Evolutionary conservation across 1,140 invertebrate species (phyloP).

Genomic region (Drosophila erecta): DNA sequence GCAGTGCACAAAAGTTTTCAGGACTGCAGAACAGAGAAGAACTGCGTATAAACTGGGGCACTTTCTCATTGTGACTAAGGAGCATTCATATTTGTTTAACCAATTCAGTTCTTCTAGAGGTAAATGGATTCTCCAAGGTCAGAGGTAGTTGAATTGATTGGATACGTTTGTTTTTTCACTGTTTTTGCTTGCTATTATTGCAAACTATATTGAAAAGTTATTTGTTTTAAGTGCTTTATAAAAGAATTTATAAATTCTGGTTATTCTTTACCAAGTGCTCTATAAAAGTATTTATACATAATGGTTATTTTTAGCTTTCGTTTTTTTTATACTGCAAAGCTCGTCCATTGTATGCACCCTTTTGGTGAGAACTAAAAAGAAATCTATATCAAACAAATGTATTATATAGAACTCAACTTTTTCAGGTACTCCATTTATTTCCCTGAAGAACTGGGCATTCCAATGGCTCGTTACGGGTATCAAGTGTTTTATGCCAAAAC

Average conservation of each 20-base stretch:
- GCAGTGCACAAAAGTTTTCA: neutral
- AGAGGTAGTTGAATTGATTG: neutral
- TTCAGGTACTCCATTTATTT: slow-evolving; percentile 93
- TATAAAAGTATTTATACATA: neutral
- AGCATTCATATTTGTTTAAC: too few species aligned
- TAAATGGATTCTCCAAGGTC: neutral
- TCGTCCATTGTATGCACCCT: slow-evolving; percentile 17
- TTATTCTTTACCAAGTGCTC: neutral
- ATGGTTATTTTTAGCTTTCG: neutral
- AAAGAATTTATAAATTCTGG: neutral
- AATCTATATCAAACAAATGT: neutral
- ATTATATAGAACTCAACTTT: neutral
- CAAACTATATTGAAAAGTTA: neutral
- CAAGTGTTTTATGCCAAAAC: slow-evolving; percentile 95
- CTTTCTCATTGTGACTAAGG: slow-evolving; percentile 9
- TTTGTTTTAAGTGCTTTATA: neutral
- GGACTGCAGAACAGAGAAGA: neutral
- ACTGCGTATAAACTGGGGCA: neutral
- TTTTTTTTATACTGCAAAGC: too few species aligned
- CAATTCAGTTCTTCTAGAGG: neutral
- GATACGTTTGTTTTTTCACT: neutral
- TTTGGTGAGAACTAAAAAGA: slow-evolving; percentile 45
- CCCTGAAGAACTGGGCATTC: slow-evolving; percentile 98
- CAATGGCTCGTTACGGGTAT: slow-evolving; percentile 94
- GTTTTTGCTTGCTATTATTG: too few species aligned